A percentile compares a stretch with the other conserved stretches of the same genome.
phyloP scores from a whole-genome alignment of 1,140 invertebrate species.

The Mamestra configurata region DNA sequence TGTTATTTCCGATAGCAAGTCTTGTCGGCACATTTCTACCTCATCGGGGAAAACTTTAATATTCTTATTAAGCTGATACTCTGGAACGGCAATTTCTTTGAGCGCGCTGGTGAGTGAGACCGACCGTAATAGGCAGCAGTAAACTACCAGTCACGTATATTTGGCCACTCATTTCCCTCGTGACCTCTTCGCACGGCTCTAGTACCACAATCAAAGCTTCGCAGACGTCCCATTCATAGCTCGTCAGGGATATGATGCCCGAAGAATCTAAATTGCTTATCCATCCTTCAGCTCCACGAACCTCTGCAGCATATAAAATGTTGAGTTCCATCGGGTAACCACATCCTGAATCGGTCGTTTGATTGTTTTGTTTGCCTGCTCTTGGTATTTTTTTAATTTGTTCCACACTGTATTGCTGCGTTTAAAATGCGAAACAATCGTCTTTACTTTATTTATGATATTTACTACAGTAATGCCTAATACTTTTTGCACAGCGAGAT shows the following conservation, averaged over 20 bases:
- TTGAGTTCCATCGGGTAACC: conserved; percentile 21
- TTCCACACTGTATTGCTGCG: conserved; percentile 9
- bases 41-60: conserved; percentile 20
- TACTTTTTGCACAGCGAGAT: conserved; percentile 30
- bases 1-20: conserved; percentile 36
- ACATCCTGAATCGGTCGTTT: conserved; percentile 34
- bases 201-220: neutral
- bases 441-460: conserved; percentile 14
- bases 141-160: conserved; percentile 30
- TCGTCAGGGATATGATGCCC: neutral
- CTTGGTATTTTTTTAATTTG: conserved; percentile 36
- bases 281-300: conserved; percentile 28
- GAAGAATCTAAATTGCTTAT: conserved; percentile 22
- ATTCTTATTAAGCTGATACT: neutral
- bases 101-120: conserved; percentile 24
- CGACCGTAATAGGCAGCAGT: conserved; percentile 20
- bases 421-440: conserved; percentile 32
- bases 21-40: conserved; percentile 46
- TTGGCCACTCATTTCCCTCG: conserved; percentile 33
- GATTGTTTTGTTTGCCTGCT: conserved; percentile 11
- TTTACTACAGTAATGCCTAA: neutral
- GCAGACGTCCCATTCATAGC: conserved; percentile 28
- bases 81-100: conserved; percentile 12
- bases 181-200: conserved; percentile 26
- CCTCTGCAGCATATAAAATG: conserved; percentile 28